Evolutionary conservation across 2,888 invertebrate species (phyloP).

Genomic region (Eupsilia transversa): DNA sequence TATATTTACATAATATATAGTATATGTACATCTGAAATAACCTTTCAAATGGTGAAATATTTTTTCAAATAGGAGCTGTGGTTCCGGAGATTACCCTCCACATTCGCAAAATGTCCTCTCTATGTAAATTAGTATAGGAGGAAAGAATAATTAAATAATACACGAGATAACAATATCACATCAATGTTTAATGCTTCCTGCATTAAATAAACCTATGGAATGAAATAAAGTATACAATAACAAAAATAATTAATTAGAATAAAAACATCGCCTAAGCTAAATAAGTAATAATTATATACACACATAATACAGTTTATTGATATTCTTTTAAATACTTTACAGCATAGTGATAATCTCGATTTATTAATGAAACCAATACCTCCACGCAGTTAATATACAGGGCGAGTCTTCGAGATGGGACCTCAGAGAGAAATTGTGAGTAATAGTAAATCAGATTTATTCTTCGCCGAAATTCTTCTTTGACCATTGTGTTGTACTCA

Average conservation of each 20-base stretch:
- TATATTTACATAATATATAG: too few species aligned
- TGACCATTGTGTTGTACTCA: background rate
- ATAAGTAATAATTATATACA: slow-evolving; percentile 61
- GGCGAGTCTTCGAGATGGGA: background rate
- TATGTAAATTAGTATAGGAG: too few species aligned
- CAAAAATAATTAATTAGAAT: slow-evolving; percentile 68
- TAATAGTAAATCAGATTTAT: background rate
- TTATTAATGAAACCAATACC: slow-evolving; percentile 10
- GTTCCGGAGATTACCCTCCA: too few species aligned
- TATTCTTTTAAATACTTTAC: slow-evolving; percentile 27
- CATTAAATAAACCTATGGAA: slow-evolving; percentile 84
- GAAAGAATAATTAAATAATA: slow-evolving; percentile 51
- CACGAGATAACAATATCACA: slow-evolving; percentile 78
- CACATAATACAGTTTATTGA: slow-evolving; percentile 38
- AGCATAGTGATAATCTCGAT: slow-evolving; percentile 33
- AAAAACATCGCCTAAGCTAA: slow-evolving; percentile 68
- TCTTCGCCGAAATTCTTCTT: background rate
- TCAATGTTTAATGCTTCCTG: slow-evolving; percentile 79
- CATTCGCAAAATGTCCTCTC: too few species aligned
- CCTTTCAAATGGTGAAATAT: too few species aligned
- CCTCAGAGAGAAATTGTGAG: background rate
- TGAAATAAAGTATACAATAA: slow-evolving; percentile 78
- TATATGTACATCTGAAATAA: too few species aligned
- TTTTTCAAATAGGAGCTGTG: too few species aligned
- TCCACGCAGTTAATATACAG: background rate